Conservation (phyloP, 1,140 invertebrate genomes). For the Thaumatotibia leucotreta region DNA sequence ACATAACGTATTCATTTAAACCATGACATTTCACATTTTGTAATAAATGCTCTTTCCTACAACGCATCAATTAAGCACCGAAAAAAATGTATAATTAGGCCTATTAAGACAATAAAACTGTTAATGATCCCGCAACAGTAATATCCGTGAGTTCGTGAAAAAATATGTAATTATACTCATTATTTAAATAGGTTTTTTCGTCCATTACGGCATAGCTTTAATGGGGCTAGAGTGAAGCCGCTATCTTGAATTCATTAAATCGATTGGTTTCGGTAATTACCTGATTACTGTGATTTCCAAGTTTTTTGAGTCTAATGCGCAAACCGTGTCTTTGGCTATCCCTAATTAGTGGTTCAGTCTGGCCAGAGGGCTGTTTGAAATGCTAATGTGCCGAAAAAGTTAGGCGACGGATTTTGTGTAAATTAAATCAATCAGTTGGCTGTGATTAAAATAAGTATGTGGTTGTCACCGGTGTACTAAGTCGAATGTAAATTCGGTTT, state of each 20-base stretch:
- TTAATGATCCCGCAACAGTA: constrained; percentile 74
- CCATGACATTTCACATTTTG: constrained; percentile 76
- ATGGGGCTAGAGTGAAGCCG: constrained; percentile 57
- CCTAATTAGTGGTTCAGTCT: constrained; percentile 52
- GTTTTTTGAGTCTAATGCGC: constrained; percentile 65
- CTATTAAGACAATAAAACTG: constrained; percentile 75
- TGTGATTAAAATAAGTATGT: constrained; percentile 1
- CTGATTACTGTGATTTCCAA: constrained; percentile 66
- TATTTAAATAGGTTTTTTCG: constrained; percentile 74
- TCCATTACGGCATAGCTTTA: constrained; percentile 61
- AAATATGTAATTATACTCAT: constrained; percentile 75
- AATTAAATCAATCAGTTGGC: constrained; percentile 16
- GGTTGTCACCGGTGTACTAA: background rate
- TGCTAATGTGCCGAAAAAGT: constrained; percentile 48
- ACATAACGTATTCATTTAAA: constrained; percentile 73
- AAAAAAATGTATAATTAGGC: constrained; percentile 76
- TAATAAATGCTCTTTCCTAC: constrained; percentile 71
- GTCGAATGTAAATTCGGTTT: background rate
- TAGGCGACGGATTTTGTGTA: constrained; percentile 8
- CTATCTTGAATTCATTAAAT: constrained; percentile 71
- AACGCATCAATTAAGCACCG: constrained; percentile 71
- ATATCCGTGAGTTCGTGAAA: constrained; percentile 71
- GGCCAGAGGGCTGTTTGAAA: constrained; percentile 34
- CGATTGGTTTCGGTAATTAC: constrained; percentile 75
- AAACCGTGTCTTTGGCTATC: constrained; percentile 68